These are phyloP conservation scores for Ceriagrion tenellum DNA, from an alignment of 2,888 invertebrate genomes.

Conservation along the genomic window DNA sequence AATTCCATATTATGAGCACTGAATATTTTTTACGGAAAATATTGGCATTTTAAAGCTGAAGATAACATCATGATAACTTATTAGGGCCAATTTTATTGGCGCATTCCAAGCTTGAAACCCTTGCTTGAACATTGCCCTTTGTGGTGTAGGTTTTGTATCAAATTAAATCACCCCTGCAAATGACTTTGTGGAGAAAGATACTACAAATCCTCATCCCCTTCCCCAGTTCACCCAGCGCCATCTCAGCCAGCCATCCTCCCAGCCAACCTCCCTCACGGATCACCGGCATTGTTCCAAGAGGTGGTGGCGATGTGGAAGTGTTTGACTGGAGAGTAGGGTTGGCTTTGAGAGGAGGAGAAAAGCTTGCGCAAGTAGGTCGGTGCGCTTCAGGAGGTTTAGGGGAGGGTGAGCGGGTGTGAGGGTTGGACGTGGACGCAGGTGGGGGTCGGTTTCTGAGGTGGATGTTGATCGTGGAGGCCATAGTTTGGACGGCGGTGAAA, in stretches of 20 bases:
- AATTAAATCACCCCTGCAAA: neutral
- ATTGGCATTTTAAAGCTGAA: too few relatives aligned
- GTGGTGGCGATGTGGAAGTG: neutral
- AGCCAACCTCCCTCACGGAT: neutral
- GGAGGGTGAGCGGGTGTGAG: neutral
- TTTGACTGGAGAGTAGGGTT: neutral
- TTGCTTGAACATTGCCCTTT: too few relatives aligned
- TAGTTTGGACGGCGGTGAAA: neutral
- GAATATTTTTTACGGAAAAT: too few relatives aligned
- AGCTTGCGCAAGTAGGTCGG: conserved; percentile 10
- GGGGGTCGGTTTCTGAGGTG: neutral
- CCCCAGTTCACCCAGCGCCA: neutral
- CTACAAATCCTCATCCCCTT: neutral
- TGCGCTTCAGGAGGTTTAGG: neutral
- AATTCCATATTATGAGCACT: too few relatives aligned
- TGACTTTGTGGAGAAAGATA: neutral
- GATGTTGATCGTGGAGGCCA: neutral
- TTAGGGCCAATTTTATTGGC: too few relatives aligned
- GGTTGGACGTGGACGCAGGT: neutral
- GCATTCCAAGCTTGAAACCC: too few relatives aligned
- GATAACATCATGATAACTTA: too few relatives aligned
- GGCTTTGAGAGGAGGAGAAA: neutral
- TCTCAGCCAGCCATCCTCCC: neutral
- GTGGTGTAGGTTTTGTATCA: too few relatives aligned
- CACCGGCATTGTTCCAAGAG: conserved; percentile 24